phyloP scores from a whole-genome alignment of 1,140 invertebrate genomes.

The Caenorhabditis tropicalis region DNA sequence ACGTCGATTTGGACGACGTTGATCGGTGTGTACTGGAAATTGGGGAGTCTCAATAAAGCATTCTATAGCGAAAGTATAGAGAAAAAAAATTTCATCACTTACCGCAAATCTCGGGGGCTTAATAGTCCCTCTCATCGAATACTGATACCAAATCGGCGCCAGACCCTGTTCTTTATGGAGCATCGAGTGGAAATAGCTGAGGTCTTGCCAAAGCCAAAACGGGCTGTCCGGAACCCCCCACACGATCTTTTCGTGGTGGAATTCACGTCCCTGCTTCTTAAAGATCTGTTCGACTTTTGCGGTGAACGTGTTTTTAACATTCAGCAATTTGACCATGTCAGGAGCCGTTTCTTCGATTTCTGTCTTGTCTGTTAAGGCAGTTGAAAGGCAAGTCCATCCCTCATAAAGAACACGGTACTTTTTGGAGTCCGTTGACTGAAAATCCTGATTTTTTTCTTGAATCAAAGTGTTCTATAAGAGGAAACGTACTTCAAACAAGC shows the following conservation, averaged over 20 bases:
- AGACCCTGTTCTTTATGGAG: background rate
- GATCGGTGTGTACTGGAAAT: slow-evolving; percentile 1
- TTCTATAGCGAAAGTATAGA: too few relatives aligned
- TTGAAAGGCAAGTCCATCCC: background rate
- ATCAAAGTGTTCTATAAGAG: too few relatives aligned
- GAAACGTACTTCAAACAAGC: too few relatives aligned
- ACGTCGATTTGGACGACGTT: background rate
- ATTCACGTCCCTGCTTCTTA: too few relatives aligned
- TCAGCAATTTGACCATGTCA: background rate
- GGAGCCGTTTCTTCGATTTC: background rate
- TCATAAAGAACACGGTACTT: background rate
- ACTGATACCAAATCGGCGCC: background rate
- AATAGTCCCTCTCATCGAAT: background rate
- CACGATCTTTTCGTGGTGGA: background rate
- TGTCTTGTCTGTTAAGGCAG: background rate
- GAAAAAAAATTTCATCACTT: background rate
- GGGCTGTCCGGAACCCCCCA: background rate
- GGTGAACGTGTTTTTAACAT: background rate
- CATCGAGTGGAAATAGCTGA: background rate
- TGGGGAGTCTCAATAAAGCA: too few relatives aligned
- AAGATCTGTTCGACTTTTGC: background rate
- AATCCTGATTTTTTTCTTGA: too few relatives aligned
- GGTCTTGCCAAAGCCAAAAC: background rate
- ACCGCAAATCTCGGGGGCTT: background rate
- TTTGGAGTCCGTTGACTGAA: background rate